Conservation (phyloP, 2,888 invertebrate species). For the Nomada lathburiana region DNA sequence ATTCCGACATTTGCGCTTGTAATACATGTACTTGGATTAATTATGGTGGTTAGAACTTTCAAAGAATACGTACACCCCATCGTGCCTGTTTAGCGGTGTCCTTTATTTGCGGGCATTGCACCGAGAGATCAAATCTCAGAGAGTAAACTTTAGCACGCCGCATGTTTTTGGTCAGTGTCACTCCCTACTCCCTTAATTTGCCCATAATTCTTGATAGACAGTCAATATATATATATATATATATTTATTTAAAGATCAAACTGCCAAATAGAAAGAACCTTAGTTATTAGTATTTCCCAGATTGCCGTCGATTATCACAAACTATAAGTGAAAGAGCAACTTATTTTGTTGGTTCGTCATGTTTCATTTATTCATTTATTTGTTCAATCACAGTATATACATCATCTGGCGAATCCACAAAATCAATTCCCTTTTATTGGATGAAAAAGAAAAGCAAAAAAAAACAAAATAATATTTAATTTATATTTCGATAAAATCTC, state of each 20-base stretch:
- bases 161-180: slow-evolving; percentile 80
- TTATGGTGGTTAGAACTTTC: not conserved
- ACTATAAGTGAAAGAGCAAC: not conserved
- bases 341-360: slow-evolving; percentile 50
- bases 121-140: slow-evolving; percentile 66
- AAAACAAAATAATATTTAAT: not conserved
- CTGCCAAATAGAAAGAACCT: slow-evolving; percentile 15
- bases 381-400: slow-evolving; percentile 11
- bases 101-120: slow-evolving; percentile 66
- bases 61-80: slow-evolving; percentile 12
- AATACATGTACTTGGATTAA: no score
- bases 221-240: slow-evolving; percentile 57
- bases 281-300: slow-evolving; percentile 44
- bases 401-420: slow-evolving; percentile 44
- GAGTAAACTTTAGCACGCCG: slow-evolving; percentile 79
- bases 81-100: slow-evolving; percentile 65
- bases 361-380: not conserved
- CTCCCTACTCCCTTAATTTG: slow-evolving; percentile 69
- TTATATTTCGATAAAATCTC: not conserved
- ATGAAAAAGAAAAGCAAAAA: slow-evolving; percentile 1
- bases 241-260: slow-evolving; percentile 28
- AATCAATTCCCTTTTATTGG: not conserved
- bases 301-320: slow-evolving; percentile 10
- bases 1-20: not conserved
- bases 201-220: slow-evolving; percentile 71